phyloP scores from a whole-genome alignment of 2,113 vertebrate genomes.

The Vanacampus margaritifer region DNA sequence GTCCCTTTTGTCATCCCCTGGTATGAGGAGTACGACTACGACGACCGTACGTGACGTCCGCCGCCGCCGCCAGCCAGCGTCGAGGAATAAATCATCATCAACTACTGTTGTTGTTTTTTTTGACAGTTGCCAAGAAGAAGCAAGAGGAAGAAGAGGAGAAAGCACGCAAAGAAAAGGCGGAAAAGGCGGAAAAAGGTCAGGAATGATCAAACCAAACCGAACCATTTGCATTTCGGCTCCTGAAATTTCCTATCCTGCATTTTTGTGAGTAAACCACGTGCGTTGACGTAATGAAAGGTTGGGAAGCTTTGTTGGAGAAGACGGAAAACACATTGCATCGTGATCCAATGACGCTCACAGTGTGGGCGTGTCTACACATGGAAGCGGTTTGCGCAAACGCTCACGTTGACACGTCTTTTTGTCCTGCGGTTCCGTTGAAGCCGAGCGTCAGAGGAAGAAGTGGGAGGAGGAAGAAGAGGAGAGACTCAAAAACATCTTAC shows the following conservation, averaged over 20 bases:
- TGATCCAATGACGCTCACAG: background rate
- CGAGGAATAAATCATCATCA: background rate
- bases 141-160: slow-evolving; percentile 68
- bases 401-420: slow-evolving; percentile 18
- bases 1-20: slow-evolving; percentile 48
- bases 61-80: too few relatives aligned
- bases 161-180: slow-evolving; percentile 67
- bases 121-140: slow-evolving; percentile 66
- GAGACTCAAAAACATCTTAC: slow-evolving; percentile 52
- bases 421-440: slow-evolving; percentile 43
- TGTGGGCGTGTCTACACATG: slow-evolving; percentile 25
- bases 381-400: slow-evolving; percentile 18
- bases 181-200: slow-evolving; percentile 58
- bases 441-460: slow-evolving; percentile 70
- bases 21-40: slow-evolving; percentile 77
- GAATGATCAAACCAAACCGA: background rate
- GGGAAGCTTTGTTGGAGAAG: background rate
- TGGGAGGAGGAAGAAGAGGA: slow-evolving; percentile 77
- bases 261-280: background rate
- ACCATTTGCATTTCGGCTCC: background rate
- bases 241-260: too few relatives aligned
- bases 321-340: background rate
- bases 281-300: background rate
- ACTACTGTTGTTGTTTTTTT: background rate
- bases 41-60: slow-evolving; percentile 60